Conservation (phyloP, 2,113 vertebrate genomes). For the Cololabis saira region DNA sequence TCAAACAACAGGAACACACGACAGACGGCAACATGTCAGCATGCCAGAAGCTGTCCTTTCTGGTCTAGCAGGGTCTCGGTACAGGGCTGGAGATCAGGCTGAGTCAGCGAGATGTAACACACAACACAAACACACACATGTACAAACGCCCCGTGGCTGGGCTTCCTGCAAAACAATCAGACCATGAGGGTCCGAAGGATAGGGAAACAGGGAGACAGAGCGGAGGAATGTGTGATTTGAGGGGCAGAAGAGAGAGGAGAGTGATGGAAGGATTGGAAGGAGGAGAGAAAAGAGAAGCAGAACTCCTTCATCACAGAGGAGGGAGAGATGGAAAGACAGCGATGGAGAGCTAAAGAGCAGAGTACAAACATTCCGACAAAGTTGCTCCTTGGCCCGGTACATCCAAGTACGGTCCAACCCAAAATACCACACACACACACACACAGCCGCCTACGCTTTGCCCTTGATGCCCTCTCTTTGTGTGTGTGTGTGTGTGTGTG, state of each 20-base stretch:
- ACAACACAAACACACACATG: conserved; percentile 10
- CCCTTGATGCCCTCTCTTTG: conserved; percentile 53
- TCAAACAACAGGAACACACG: conserved; percentile 18
- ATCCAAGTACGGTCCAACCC: conserved; percentile 53
- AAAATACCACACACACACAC: conserved; percentile 67
- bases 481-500: conserved; percentile 50
- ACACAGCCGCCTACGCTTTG: conserved; percentile 40
- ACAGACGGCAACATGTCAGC: conserved; percentile 51
- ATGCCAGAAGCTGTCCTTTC: conserved; percentile 36
- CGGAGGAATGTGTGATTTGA: conserved; percentile 46
- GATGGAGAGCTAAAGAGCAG: conserved; percentile 50
- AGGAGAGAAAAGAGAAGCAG: not conserved
- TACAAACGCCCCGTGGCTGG: conserved; percentile 53
- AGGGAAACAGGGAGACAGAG: conserved; percentile 22
- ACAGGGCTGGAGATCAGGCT: conserved; percentile 72
- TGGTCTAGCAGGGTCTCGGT: conserved; percentile 70
- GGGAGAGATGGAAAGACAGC: conserved; percentile 47
- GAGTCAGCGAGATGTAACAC: conserved; percentile 58
- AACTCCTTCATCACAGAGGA: conserved; percentile 32
- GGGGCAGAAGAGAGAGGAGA: conserved; percentile 40
- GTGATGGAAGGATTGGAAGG: conserved; percentile 30
- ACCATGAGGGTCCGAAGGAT: conserved; percentile 60
- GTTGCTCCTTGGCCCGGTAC: conserved; percentile 57
- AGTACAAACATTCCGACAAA: conserved; percentile 67
- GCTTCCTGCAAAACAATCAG: conserved; percentile 72